phyloP scores from a whole-genome alignment of 2,888 invertebrate genomes.

The Volucella bombylans region DNA sequence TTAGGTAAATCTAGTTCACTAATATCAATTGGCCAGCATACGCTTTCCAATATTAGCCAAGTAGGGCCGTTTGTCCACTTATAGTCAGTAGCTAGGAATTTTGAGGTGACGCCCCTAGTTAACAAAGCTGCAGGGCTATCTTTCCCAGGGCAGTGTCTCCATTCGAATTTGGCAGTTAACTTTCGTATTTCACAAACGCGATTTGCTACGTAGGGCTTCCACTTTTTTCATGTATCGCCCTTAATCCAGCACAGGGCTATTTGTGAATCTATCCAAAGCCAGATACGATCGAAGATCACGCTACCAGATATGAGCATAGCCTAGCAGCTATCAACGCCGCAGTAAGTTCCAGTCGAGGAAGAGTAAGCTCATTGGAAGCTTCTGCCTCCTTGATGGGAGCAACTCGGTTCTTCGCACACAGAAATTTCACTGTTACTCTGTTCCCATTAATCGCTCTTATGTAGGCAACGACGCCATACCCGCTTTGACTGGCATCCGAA shows the following conservation, averaged over 20 bases:
- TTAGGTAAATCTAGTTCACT: no score
- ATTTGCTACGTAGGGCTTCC: constrained; percentile 39
- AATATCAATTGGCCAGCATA: no score
- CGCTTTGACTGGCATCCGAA: no score
- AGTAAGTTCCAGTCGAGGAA: no score
- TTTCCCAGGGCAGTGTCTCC: not conserved
- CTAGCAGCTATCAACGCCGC: not conserved
- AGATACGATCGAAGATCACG: not conserved
- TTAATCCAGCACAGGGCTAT: constrained; percentile 1
- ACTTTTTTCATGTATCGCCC: not conserved
- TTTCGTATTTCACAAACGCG: constrained; percentile 11
- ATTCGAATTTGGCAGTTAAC: not conserved
- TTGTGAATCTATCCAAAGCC: not conserved
- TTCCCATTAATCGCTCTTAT: not conserved
- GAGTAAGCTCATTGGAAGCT: no score
- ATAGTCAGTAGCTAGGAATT: not conserved
- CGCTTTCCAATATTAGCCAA: not conserved
- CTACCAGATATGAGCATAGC: not conserved
- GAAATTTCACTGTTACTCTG: no score
- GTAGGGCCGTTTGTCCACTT: not conserved
- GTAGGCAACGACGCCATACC: not conserved
- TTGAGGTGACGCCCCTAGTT: not conserved
- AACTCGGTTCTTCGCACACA: no score
- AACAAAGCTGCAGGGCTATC: not conserved
- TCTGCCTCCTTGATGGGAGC: no score